These are phyloP conservation scores for Rhynchophorus ferrugineus DNA, from an alignment of 1,140 invertebrate genomes.

Conservation along the genomic window DNA sequence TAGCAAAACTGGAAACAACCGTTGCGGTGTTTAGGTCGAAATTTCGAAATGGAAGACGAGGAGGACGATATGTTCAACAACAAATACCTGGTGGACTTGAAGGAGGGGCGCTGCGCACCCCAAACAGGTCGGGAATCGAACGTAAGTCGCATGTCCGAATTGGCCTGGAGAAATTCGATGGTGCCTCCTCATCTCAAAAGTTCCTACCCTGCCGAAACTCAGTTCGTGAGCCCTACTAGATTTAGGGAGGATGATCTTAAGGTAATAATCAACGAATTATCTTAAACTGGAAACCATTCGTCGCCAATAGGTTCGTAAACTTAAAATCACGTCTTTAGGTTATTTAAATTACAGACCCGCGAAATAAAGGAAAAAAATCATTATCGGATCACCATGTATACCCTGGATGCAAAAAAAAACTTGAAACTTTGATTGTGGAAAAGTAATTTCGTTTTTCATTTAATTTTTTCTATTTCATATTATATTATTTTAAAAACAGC, in stretches of 20 bases:
- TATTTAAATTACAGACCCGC: no score
- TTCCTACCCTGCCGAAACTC: constrained; percentile 81
- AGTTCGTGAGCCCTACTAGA: constrained; percentile 48
- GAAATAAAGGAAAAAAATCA: no score
- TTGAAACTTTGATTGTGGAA: no score
- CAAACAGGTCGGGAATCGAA: constrained; percentile 28
- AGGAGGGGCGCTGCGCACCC: constrained; percentile 40
- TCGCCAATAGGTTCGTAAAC: no score
- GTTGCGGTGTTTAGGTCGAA: constrained; percentile 34
- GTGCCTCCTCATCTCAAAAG: constrained; percentile 82
- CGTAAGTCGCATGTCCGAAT: constrained; percentile 53
- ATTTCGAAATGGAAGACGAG: constrained; percentile 71
- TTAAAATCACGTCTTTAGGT: no score
- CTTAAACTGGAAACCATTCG: no score
- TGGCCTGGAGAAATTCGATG: constrained; percentile 77
- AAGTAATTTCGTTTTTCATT: no score
- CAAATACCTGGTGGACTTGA: constrained; percentile 60
- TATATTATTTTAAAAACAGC: no score
- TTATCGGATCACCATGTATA: no score
- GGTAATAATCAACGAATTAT: constrained; percentile 51
- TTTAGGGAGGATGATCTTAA: constrained; percentile 69
- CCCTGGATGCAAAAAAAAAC: no score
- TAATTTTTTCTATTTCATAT: no score
- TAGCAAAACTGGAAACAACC: neutral
- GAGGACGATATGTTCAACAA: constrained; percentile 75